Evolutionary conservation across 2,888 invertebrate genomes (phyloP).

Genomic region (Sphaeridia pumilis): DNA sequence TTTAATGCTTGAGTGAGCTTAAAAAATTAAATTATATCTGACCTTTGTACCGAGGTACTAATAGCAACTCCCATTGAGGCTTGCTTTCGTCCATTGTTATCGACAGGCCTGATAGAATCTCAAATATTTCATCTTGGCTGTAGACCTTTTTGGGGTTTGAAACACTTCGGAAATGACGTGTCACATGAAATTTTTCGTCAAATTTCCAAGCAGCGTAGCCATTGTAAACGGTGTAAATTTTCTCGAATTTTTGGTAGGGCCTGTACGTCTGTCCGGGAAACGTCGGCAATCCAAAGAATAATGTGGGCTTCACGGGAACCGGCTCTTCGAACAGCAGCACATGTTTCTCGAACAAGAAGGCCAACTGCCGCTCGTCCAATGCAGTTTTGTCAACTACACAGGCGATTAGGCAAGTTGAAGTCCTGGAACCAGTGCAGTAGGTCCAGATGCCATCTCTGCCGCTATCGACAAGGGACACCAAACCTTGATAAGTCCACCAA

Average conservation of each 20-base stretch:
- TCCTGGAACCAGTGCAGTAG: background rate
- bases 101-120: slow-evolving; percentile 17
- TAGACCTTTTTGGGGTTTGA: slow-evolving; percentile 5
- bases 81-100: slow-evolving; percentile 25
- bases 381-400: background rate
- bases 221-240: slow-evolving; percentile 18
- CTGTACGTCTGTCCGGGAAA: background rate
- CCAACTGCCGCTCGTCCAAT: background rate
- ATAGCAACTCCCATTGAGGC: slow-evolving; percentile 33
- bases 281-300: background rate
- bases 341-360: slow-evolving; percentile 10
- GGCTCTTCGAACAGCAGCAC: slow-evolving; percentile 13
- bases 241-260: slow-evolving; percentile 27
- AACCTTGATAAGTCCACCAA: slow-evolving; percentile 6
- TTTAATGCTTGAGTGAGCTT: background rate
- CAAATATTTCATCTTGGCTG: slow-evolving; percentile 20
- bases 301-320: background rate
- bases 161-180: slow-evolving; percentile 21
- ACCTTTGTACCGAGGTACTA: slow-evolving; percentile 24
- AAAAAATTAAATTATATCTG: no score
- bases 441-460: slow-evolving; percentile 12
- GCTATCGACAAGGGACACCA: slow-evolving; percentile 4
- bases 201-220: slow-evolving; percentile 28
- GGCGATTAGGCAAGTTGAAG: slow-evolving; percentile 7
- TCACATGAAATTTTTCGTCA: slow-evolving; percentile 24